phyloP scores from a whole-genome alignment of 2,113 vertebrate species.

The Donacobius atricapilla region DNA sequence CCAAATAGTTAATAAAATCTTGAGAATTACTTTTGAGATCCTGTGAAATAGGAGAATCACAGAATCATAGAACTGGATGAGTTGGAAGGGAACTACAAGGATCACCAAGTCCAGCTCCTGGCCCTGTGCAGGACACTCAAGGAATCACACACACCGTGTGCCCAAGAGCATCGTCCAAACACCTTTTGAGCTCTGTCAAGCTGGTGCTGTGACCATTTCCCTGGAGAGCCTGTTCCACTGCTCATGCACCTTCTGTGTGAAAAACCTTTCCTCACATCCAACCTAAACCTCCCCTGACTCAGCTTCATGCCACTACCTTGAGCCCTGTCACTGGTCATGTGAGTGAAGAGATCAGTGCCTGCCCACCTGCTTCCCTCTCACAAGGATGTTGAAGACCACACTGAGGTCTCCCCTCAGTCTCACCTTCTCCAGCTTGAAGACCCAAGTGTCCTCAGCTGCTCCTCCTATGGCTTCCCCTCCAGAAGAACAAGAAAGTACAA shows the following conservation, averaged over 20 bases:
- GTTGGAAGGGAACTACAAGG: background rate
- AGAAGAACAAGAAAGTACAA: background rate
- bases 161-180: background rate
- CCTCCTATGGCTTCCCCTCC: background rate
- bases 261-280: background rate
- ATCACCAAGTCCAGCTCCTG: accelerated
- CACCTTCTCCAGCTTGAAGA: background rate
- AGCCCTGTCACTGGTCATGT: background rate
- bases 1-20: background rate
- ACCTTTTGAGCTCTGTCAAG: background rate
- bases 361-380: accelerated
- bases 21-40: background rate
- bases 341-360: no score
- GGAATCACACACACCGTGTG: background rate
- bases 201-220: background rate
- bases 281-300: no score
- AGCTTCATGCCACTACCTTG: background rate
- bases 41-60: background rate
- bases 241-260: background rate
- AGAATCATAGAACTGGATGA: background rate
- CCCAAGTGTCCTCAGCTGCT: background rate
- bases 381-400: accelerated
- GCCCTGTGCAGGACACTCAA: background rate
- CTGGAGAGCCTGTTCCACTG: background rate
- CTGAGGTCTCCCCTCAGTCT: background rate